phyloP scores from a whole-genome alignment of 2,113 vertebrate genomes.

The Leptobrachium ailaonicum region DNA sequence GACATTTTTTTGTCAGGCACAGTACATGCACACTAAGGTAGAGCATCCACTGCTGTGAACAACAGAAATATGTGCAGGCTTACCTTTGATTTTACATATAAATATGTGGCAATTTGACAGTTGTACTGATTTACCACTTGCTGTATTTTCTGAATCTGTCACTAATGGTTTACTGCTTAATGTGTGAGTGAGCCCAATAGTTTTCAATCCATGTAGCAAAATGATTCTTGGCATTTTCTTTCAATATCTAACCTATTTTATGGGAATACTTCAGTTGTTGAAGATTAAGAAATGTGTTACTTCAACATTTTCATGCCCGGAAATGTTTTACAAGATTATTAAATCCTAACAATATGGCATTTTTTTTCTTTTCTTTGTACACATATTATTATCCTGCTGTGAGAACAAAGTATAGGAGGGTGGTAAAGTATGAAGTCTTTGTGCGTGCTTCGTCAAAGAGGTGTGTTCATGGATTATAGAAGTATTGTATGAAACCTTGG shows the following conservation, averaged over 20 bases:
- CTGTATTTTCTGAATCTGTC: too few relatives aligned
- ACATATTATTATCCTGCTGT: slow-evolving; percentile 25
- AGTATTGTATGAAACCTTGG: slow-evolving; percentile 41
- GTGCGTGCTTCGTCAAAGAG: slow-evolving; percentile 30
- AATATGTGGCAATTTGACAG: too few relatives aligned
- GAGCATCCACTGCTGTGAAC: too few relatives aligned
- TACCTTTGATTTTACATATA: too few relatives aligned
- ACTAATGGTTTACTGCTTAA: too few relatives aligned
- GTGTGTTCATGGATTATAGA: slow-evolving; percentile 38
- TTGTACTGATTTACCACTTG: too few relatives aligned
- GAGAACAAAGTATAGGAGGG: slow-evolving; percentile 29
- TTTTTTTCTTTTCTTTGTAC: slow-evolving; percentile 31
- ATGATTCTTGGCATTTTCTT: neutral
- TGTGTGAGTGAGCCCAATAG: too few relatives aligned
- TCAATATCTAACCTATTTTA: neutral
- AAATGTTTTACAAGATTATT: slow-evolving; percentile 13
- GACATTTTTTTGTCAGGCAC: too few relatives aligned
- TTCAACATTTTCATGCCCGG: slow-evolving; percentile 19
- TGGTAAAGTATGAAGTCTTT: slow-evolving; percentile 25
- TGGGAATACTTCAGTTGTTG: neutral
- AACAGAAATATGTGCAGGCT: too few relatives aligned
- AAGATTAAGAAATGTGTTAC: neutral
- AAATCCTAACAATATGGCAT: slow-evolving; percentile 26
- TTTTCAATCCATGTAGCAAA: too few relatives aligned
- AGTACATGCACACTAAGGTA: too few relatives aligned